Percentiles rank a stretch among this genome's conserved stretches.
These are phyloP conservation scores for Grammomys surdaster DNA, from an alignment of 2,113 vertebrate genomes.

Conservation along the genomic window DNA sequence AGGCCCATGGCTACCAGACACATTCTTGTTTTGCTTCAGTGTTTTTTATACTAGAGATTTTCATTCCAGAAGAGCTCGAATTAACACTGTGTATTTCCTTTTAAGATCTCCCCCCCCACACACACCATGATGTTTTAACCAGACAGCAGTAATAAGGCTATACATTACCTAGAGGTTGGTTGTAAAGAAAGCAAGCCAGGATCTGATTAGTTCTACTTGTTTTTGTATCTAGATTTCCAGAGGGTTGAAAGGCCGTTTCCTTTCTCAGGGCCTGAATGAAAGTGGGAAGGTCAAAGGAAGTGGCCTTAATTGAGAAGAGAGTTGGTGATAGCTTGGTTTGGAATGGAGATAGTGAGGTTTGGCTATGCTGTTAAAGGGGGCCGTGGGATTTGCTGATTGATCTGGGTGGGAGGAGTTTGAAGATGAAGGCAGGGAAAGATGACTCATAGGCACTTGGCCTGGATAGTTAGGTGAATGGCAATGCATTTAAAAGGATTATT, in stretches of 20 bases:
- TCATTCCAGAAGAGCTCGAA: not conserved
- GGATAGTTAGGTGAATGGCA: no score
- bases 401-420: not conserved
- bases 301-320: not conserved
- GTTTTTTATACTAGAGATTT: not conserved
- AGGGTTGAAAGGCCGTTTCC: not conserved
- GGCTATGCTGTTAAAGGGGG: not conserved
- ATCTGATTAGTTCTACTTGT: not conserved
- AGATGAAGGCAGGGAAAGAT: not conserved
- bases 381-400: not conserved
- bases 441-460: not conserved
- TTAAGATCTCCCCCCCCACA: not conserved
- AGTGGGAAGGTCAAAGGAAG: not conserved
- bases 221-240: not conserved
- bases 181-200: not conserved
- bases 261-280: not conserved
- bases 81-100: not conserved
- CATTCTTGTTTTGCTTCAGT: not conserved
- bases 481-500: not conserved
- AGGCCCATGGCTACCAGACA: not conserved
- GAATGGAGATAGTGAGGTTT: slow-evolving; percentile 4
- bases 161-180: not conserved
- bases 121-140: not conserved
- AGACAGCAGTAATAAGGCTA: not conserved
- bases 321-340: not conserved